Percentiles rank a stretch among this genome's conserved stretches.
These are phyloP conservation scores for Hylaeus anthracinus DNA, from an alignment of 1,140 invertebrate genomes.

Conservation along the genomic window DNA sequence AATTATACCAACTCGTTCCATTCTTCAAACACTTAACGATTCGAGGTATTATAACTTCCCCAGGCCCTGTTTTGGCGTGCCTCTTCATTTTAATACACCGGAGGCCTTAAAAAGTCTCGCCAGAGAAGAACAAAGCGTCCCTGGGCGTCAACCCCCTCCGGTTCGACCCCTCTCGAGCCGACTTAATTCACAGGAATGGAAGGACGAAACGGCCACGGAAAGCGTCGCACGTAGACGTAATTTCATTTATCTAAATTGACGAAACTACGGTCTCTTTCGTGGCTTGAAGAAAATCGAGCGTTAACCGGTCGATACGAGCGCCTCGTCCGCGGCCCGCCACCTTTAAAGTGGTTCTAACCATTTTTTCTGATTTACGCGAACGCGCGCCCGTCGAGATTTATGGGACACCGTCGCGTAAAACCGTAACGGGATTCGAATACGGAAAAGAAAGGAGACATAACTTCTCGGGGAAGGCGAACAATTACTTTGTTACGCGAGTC, in stretches of 20 bases:
- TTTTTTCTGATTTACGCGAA: slow-evolving; percentile 42
- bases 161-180: not conserved
- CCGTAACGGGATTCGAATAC: slow-evolving; percentile 25
- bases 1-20: not conserved
- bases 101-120: not conserved
- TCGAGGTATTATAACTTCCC: not conserved
- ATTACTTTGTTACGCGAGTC: slow-evolving; percentile 2
- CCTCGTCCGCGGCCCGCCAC: not conserved
- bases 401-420: slow-evolving; percentile 3
- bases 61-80: not conserved
- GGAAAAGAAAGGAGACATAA: not conserved
- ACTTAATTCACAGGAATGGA: not conserved
- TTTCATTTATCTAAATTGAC: slow-evolving; percentile 28
- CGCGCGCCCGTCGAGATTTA: slow-evolving; percentile 8
- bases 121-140: not conserved
- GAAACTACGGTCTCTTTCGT: not conserved
- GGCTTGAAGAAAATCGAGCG: slow-evolving; percentile 9
- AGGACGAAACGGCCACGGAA: not conserved
- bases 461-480: not conserved
- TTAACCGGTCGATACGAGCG: slow-evolving; percentile 12
- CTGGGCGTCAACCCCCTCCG: not conserved
- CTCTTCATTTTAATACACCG: not conserved
- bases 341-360: slow-evolving; percentile 27
- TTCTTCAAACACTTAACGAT: not conserved
- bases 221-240: not conserved